These are phyloP conservation scores for Cryptocephalus primarius DNA, from an alignment of 2,888 invertebrate genomes.

Conservation along the genomic window DNA sequence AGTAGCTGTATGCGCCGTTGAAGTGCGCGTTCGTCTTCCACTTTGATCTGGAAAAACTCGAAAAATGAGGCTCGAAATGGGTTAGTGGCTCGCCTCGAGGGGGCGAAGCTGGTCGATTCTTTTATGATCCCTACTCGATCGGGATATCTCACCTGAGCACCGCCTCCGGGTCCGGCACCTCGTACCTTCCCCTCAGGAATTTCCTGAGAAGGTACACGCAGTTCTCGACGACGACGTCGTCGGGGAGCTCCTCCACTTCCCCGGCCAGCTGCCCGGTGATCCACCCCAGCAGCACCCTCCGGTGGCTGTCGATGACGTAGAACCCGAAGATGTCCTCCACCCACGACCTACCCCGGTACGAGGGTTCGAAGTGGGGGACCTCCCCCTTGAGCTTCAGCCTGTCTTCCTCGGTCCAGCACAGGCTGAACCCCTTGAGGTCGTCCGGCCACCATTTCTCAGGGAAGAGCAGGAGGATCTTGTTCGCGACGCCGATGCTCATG, in stretches of 20 bases:
- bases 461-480: constrained; percentile 58
- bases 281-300: constrained; percentile 58
- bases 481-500: constrained; percentile 52
- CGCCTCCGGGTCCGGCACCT: constrained; percentile 39
- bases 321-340: constrained; percentile 55
- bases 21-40: constrained; percentile 62
- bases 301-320: constrained; percentile 51
- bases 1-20: constrained; percentile 60
- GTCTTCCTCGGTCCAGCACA: constrained; percentile 48
- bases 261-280: constrained; percentile 52
- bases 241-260: constrained; percentile 48
- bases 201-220: constrained; percentile 42
- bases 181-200: constrained; percentile 41
- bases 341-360: constrained; percentile 39
- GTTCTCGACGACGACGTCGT: constrained; percentile 42
- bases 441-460: constrained; percentile 52
- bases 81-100: too few relatives aligned
- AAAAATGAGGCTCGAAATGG: not conserved
- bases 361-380: constrained; percentile 22
- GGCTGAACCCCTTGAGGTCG: constrained; percentile 42
- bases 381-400: constrained; percentile 23
- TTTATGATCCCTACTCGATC: not conserved
- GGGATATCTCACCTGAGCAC: constrained; percentile 23
- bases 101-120: too few relatives aligned
- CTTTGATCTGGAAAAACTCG: constrained; percentile 43